phyloP scores from a whole-genome alignment of 2,888 invertebrate genomes.

The Heliconius charithonia region DNA sequence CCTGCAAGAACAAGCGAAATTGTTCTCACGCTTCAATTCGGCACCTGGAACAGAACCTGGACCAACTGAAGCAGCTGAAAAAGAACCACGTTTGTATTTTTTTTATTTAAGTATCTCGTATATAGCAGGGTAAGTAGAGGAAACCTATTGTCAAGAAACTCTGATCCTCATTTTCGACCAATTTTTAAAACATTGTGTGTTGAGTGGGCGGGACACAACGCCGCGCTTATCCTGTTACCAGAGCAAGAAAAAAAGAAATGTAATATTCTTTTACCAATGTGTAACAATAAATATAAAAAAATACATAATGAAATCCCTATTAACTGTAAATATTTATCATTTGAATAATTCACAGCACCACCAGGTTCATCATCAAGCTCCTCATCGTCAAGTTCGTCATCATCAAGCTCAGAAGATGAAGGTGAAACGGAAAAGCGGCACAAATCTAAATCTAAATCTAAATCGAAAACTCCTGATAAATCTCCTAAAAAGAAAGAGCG shows the following conservation, averaged over 20 bases:
- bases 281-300: background rate
- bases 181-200: background rate
- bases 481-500: conserved; percentile 68
- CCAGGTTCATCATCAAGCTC: conserved; percentile 81
- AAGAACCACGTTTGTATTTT: conserved; percentile 73
- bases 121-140: background rate
- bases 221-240: background rate
- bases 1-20: conserved; percentile 82
- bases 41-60: conserved; percentile 67
- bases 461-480: conserved; percentile 67
- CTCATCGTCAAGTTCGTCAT: conserved; percentile 79
- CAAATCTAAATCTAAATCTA: conserved; percentile 75
- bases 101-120: background rate
- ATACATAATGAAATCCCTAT: background rate
- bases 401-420: conserved; percentile 81
- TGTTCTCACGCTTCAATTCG: conserved; percentile 78
- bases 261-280: background rate
- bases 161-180: background rate
- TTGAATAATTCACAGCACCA: conserved; percentile 60
- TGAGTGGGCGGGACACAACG: background rate
- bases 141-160: background rate
- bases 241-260: too few relatives aligned
- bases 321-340: background rate
- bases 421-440: conserved; percentile 67
- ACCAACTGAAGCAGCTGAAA: conserved; percentile 60